Base-by-base conservation (phyloP, 2,113 vertebrate genomes). In the Pygoscelis adeliae region DNA sequence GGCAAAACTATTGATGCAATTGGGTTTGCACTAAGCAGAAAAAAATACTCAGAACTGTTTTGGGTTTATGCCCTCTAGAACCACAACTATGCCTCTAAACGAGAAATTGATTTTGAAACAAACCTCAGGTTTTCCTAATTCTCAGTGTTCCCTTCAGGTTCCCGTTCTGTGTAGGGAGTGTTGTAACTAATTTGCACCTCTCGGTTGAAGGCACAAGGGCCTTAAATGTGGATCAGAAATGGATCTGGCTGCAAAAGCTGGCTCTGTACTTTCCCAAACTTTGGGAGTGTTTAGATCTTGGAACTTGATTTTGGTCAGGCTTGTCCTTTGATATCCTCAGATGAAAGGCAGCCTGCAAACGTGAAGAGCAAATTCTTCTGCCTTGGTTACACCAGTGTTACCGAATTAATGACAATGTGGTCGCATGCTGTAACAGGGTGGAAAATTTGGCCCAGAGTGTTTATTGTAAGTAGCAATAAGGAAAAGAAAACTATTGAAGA, bases 101-200 rank as follows among this genome's bases (percentile, higher is more conserved):
- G 6, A 83, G 80, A 92, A 93, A 67, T 10, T 79, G 61, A 87
- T 96, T 95, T 93, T 96, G 72, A 96, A 96, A 74, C 46, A 95
- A 87, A 44, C 61, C 65, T 56, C 61, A 52, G 17, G 30, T 84
- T 97, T 82, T 82, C 78, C 52, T 82, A 67, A 74, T 82, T 89
- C 30, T 61, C 34, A 42, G 0, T 82, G 38, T 49, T 96, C 23
- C 34, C 27, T 86, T 74, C 59, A 89, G 55, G 16, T 90, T 92
- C 32, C 21, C 1, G 4, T 81, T 93, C 67, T 72, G 17, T 58
- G n/a, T 77, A 46, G 36, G 25, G n/a, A 53, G 30, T 40, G 18
- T 81, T 62, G n/a, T 40, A 91, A 82, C 27, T 78, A 71, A 74
- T 84, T 81, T 40, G 3, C 38, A 55, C 44, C 44, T 78, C 71